Base-by-base conservation (phyloP, 1,140 invertebrate genomes). In the Listronotus oregonensis region DNA sequence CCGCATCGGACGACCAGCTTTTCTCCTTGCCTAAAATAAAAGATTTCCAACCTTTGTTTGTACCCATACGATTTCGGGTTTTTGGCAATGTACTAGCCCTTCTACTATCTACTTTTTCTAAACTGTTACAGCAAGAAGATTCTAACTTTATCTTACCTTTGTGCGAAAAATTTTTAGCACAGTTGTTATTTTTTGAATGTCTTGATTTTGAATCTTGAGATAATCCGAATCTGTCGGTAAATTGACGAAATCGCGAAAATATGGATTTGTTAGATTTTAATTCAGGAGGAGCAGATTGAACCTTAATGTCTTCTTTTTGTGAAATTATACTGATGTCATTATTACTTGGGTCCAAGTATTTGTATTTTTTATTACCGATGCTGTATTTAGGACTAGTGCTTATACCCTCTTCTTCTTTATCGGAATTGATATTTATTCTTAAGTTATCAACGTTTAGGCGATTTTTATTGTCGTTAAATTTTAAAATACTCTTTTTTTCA, bases 51-150 rank as follows among this genome's bases (percentile, higher is more conserved):
- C 72, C 68, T 75, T 77, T 66, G 71, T 75, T 14, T 69, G 59
- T 17, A 50, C 31, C 15, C 17, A 6, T 43, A 10, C 31, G 46
- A 15, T 66, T 73, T 55, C 74, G 77, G 12, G 63, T 67, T 64
- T 79, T 78, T 10, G 76, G 77, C 15, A 79, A 62, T 3, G 77
- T 79, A 57, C 75, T 78, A 0, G 75, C 71, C 52, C 69, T 71
- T 32, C 71, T 62, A 18, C 70, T 69, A 7, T 72, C 72, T 9
- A 70, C 46, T 27, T 70, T 64, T 14, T 77, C 74, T 50, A 75
- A 43, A 59, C 69, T 71, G 40, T 75, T 73, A 64, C 74, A 73
- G 61, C 47, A 15, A 31, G 44, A 51, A 6, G 27, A 47, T 27
- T 61, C 67, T 47, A 54, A 7, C 44, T 58, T 55, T 46, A 46